Evolutionary conservation across 2,113 vertebrate species (phyloP).

Genomic region (Corythoichthys intestinalis): DNA sequence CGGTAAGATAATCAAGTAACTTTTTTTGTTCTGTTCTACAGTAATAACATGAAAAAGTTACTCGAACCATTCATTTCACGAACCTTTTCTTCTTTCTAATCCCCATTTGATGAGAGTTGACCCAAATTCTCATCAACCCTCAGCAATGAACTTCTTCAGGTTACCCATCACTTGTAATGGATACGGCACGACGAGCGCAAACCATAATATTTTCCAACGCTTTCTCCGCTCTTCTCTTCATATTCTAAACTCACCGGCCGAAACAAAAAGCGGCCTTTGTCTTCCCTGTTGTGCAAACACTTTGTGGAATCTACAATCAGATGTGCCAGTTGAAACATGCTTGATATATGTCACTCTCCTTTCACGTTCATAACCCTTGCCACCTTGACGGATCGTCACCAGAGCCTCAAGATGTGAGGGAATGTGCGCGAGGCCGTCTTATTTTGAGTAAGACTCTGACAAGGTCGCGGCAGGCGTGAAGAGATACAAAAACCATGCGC

Average conservation of each 20-base stretch:
- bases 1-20: too few species aligned
- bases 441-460: conserved; percentile 7
- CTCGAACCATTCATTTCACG: too few species aligned
- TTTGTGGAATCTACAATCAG: conserved; percentile 49
- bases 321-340: conserved; percentile 53
- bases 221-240: conserved; percentile 2
- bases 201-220: conserved; percentile 17
- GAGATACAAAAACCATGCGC: conserved; percentile 30
- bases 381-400: not conserved
- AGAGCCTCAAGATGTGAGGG: conserved; percentile 11
- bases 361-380: conserved; percentile 22
- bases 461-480: conserved; percentile 29
- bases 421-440: conserved; percentile 16
- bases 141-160: conserved; percentile 31
- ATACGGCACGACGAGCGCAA: conserved; percentile 12
- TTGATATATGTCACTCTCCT: conserved; percentile 56
- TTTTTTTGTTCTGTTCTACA: too few species aligned
- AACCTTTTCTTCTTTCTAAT: conserved; percentile 6
- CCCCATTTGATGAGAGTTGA: conserved; percentile 36
- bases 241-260: conserved; percentile 5
- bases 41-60: too few species aligned
- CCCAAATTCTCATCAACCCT: conserved; percentile 41
- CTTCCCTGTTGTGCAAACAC: conserved; percentile 44
- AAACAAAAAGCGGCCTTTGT: conserved; percentile 55
- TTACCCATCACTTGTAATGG: conserved; percentile 29